Conservation (phyloP, 2,797 vertebrate genomes). For the Hypotaenidia philippensis region DNA sequence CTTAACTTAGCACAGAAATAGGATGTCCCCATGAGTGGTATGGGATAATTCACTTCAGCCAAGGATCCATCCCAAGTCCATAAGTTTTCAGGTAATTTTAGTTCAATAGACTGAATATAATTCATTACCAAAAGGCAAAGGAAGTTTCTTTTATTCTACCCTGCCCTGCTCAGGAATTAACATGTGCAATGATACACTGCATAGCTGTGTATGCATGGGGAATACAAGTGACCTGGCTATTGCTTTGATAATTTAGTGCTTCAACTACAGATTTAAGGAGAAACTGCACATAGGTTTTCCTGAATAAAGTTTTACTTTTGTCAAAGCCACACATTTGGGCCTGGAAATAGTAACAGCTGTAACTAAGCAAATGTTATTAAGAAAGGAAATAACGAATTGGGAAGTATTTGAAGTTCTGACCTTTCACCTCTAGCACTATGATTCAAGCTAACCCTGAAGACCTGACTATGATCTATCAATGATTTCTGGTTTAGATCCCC, state of each 20-base stretch:
- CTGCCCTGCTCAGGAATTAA: neutral
- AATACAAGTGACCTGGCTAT: neutral
- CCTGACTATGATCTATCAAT: conserved; percentile 52
- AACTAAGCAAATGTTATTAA: conserved; percentile 12
- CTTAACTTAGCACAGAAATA: neutral
- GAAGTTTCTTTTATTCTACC: neutral
- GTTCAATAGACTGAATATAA: neutral
- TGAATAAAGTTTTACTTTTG: neutral
- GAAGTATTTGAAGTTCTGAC: conserved; percentile 69
- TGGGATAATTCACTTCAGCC: neutral
- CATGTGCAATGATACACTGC: rapidly evolving
- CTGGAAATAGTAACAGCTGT: conserved; percentile 56
- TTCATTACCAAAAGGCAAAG: neutral
- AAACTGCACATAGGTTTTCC: neutral
- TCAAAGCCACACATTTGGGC: conserved; percentile 25
- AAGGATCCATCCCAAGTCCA: neutral
- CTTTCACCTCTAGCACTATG: conserved; percentile 48
- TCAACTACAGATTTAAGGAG: neutral
- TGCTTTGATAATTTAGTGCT: neutral
- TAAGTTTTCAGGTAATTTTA: neutral
- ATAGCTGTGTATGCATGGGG: rapidly evolving
- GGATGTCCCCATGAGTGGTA: neutral
- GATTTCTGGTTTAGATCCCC: conserved; percentile 61
- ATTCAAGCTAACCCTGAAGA: conserved; percentile 60
- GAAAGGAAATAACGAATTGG: conserved; percentile 52